Percentiles rank a stretch among this genome's conserved stretches.
Evolutionary conservation across 37 sponge, comb jelly and placozoan species (phyloP).

Genomic region (Ianthella basta): DNA sequence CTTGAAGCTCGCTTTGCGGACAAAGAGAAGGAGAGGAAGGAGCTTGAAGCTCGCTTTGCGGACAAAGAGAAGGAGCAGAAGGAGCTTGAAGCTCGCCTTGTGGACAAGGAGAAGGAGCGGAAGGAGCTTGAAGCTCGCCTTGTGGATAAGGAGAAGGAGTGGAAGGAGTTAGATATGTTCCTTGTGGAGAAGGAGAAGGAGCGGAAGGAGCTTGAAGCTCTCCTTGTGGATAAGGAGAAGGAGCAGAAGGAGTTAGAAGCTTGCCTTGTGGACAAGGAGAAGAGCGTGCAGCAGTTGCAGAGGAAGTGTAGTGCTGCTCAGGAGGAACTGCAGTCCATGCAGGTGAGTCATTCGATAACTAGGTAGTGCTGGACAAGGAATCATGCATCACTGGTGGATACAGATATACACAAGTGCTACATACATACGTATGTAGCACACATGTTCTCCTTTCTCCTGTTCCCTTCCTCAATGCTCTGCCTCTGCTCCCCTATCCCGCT

Average conservation of each 20-base stretch:
- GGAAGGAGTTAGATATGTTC: neutral
- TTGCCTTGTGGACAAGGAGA: neutral
- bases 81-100: neutral
- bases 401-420: too few species aligned
- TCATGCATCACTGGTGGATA: too few species aligned
- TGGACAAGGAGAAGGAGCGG: too few species aligned
- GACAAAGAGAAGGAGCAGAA: neutral
- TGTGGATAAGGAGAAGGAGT: too few species aligned
- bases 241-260: neutral
- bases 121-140: neutral
- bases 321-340: conserved; percentile 45
- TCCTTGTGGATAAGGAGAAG: too few species aligned
- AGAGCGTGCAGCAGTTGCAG: conserved; percentile 18
- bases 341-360: conserved; percentile 2
- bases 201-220: neutral
- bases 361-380: too few species aligned
- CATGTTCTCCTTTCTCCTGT: too few species aligned
- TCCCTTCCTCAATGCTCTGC: too few species aligned
- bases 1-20: too few species aligned
- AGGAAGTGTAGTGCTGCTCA: conserved; percentile 45
- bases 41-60: neutral
- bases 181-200: too few species aligned
- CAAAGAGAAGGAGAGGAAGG: neutral
- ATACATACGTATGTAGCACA: too few species aligned
- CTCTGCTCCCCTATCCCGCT: too few species aligned